phyloP scores from a whole-genome alignment of 2,888 invertebrate species.

The Tanypteryx hageni region DNA sequence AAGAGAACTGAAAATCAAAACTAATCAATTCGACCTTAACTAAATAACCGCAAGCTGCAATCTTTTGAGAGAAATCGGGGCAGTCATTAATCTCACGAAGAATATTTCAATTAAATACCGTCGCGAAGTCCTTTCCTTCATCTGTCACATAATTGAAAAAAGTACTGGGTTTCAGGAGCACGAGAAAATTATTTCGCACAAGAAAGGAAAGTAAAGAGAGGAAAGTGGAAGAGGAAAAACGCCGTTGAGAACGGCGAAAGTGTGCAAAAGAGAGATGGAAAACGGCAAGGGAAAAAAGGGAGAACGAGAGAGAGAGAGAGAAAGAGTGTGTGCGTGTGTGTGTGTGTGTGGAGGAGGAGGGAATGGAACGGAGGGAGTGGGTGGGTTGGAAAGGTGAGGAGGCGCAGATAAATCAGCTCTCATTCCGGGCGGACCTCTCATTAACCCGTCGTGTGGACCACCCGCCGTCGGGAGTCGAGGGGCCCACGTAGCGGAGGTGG shows the following conservation, averaged over 20 bases:
- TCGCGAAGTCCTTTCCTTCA: no score
- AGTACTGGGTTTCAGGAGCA: background rate
- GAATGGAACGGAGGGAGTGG: background rate
- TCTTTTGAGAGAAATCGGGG: no score
- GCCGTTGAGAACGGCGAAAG: background rate
- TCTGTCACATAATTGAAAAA: background rate
- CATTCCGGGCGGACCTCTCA: conserved; percentile 42
- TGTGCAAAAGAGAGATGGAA: background rate
- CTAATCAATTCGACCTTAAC: no score
- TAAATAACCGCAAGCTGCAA: no score
- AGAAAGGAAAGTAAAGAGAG: background rate
- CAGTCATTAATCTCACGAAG: no score
- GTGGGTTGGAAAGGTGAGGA: background rate
- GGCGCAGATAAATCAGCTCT: conserved; percentile 20
- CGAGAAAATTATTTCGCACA: background rate
- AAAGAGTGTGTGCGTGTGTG: background rate
- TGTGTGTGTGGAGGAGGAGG: background rate
- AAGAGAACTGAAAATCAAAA: no score
- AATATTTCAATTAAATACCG: no score
- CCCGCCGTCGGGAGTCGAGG: conserved; percentile 25
- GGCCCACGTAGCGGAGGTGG: background rate
- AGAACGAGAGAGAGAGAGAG: background rate
- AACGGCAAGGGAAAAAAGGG: background rate
- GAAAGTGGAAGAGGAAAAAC: background rate
- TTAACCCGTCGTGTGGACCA: conserved; percentile 39